Conservation (phyloP, 2,888 invertebrate species). For the Eupithecia insigniata region DNA sequence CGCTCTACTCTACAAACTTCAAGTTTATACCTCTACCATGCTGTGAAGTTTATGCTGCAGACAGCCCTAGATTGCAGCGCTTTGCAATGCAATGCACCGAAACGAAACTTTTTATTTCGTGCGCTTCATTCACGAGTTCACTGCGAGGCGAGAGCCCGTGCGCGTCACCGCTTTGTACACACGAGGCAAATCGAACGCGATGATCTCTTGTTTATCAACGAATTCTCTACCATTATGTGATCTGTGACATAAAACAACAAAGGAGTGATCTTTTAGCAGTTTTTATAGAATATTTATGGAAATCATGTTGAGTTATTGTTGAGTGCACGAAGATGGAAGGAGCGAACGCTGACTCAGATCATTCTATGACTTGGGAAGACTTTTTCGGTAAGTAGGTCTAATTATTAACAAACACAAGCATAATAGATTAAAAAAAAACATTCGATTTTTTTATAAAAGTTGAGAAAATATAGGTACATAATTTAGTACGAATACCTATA, state of each 20-base stretch:
- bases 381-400: conserved; percentile 85
- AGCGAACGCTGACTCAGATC: conserved; percentile 86
- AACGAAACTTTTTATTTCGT: conserved; percentile 48
- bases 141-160: conserved; percentile 54
- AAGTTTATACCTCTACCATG: too few species aligned
- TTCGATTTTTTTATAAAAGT: too few species aligned
- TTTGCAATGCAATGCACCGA: conserved; percentile 32
- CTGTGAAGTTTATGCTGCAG: background rate
- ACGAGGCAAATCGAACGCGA: conserved; percentile 58
- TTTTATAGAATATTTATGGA: conserved; percentile 39
- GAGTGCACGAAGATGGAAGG: conserved; percentile 79
- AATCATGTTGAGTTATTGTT: conserved; percentile 60
- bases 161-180: conserved; percentile 49
- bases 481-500: too few species aligned
- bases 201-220: conserved; percentile 76
- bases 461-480: too few species aligned
- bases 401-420: background rate
- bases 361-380: conserved; percentile 89
- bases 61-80: conserved; percentile 27
- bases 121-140: conserved; percentile 68
- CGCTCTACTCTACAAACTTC: background rate
- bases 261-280: conserved; percentile 46
- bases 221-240: conserved; percentile 57
- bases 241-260: conserved; percentile 56
- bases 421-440: background rate